A percentile compares a stretch with the other conserved stretches of the same genome.
phyloP scores from a whole-genome alignment of 2,113 vertebrate species.

The Ophthalmolycus amberensis region DNA sequence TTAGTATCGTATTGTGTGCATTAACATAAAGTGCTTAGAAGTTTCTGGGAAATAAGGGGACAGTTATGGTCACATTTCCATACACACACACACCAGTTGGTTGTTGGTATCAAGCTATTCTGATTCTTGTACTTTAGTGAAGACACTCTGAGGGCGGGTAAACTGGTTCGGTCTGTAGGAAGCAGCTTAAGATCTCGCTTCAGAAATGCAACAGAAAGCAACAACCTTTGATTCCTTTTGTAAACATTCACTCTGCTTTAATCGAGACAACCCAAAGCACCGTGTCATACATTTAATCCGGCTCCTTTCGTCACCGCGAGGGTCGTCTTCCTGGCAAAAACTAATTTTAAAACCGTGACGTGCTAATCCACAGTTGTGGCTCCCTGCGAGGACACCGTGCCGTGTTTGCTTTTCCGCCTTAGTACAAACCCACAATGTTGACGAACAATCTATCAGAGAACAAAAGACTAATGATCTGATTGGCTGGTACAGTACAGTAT shows the following conservation, averaged over 20 bases:
- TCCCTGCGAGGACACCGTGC: conserved; percentile 22
- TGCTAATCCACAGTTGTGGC: conserved; percentile 15
- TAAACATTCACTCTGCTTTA: conserved; percentile 16
- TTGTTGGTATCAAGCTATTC: neutral
- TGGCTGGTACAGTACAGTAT: conserved; percentile 64
- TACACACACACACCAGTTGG: neutral
- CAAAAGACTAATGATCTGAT: conserved; percentile 72
- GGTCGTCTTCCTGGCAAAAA: conserved; percentile 18
- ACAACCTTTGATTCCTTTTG: conserved; percentile 15
- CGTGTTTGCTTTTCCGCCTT: conserved; percentile 28
- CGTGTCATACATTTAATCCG: neutral
- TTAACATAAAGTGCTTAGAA: neutral
- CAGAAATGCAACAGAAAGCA: neutral
- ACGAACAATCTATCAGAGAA: conserved; percentile 74
- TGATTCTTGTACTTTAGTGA: neutral
- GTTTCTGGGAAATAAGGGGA: too few relatives aligned
- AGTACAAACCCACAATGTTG: conserved; percentile 34
- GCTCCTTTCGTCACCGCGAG: neutral
- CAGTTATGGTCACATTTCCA: neutral
- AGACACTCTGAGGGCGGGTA: neutral
- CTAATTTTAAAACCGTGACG: conserved; percentile 11
- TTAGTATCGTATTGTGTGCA: neutral
- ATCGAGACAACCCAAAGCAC: neutral
- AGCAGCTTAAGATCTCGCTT: conserved; percentile 7
- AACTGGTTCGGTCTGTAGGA: conserved; percentile 5